Conservation (phyloP, 2,888 invertebrate species). For the Autographa pulchrina region DNA sequence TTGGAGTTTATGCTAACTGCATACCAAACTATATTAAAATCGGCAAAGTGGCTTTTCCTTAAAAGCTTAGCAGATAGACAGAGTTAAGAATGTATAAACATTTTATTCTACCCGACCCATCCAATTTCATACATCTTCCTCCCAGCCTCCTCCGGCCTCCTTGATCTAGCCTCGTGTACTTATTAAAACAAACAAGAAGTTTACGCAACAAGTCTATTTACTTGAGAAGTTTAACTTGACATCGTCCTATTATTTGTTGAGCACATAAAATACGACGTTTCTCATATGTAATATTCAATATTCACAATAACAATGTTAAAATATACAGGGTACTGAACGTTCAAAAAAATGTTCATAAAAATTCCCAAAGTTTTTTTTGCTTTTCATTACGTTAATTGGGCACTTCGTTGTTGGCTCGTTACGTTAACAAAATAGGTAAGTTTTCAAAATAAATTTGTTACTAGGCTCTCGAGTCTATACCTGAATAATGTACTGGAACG, state of each 20-base stretch:
- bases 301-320: not conserved
- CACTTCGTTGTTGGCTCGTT: not conserved
- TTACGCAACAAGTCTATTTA: not conserved
- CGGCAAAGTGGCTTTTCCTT: no score
- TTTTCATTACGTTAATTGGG: not conserved
- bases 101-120: no score
- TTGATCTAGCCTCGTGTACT: not conserved
- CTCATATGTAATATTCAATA: not conserved
- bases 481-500: conserved; percentile 13
- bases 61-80: no score
- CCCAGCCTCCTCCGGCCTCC: no score
- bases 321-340: not conserved
- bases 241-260: not conserved
- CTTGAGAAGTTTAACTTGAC: not conserved
- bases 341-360: not conserved
- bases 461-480: not conserved
- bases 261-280: not conserved
- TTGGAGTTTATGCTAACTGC: no score
- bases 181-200: not conserved
- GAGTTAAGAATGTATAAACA: no score
- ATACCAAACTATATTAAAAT: no score
- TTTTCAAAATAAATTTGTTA: not conserved
- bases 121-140: not conserved
- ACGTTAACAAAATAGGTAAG: not conserved
- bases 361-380: not conserved